Evolutionary conservation across 1,140 invertebrate genomes (phyloP).

Genomic region (Platyscapa corneri): DNA sequence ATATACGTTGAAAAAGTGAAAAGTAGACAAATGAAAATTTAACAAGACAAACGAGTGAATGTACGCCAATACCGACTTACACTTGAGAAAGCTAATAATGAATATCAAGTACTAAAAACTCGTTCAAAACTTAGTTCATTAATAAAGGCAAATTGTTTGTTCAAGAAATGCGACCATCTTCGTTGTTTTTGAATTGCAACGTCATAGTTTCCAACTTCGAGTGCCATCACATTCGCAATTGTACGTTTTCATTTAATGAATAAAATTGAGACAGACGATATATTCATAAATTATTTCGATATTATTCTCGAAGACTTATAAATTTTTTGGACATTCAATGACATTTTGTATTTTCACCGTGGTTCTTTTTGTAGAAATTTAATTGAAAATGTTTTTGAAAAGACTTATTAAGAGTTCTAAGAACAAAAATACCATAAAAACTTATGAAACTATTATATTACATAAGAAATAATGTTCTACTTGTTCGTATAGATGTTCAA

Average conservation of each 20-base stretch:
- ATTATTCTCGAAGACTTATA: constrained; percentile 60
- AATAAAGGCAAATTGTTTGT: constrained; percentile 68
- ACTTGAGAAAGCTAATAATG: constrained; percentile 61
- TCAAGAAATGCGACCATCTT: constrained; percentile 55
- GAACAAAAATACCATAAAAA: constrained; percentile 53
- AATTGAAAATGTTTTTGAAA: neutral
- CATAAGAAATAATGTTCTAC: too few relatives aligned
- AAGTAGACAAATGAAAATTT: constrained; percentile 43
- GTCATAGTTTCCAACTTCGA: constrained; percentile 65
- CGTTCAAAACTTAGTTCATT: constrained; percentile 66
- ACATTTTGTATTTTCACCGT: constrained; percentile 48
- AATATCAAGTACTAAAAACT: constrained; percentile 57
- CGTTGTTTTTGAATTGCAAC: constrained; percentile 57
- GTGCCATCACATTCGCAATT: constrained; percentile 52
- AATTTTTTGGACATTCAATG: constrained; percentile 60
- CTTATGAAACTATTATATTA: neutral
- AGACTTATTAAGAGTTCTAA: neutral
- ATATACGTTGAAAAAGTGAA: neutral
- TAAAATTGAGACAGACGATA: constrained; percentile 27
- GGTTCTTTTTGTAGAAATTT: neutral
- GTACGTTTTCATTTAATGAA: constrained; percentile 60
- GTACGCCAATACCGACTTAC: neutral
- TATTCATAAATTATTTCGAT: constrained; percentile 21
- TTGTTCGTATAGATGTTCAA: too few relatives aligned
- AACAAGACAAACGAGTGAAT: constrained; percentile 26